These are phyloP conservation scores for Osmoderma eremita DNA, from an alignment of 2,888 invertebrate genomes.

Conservation along the genomic window DNA sequence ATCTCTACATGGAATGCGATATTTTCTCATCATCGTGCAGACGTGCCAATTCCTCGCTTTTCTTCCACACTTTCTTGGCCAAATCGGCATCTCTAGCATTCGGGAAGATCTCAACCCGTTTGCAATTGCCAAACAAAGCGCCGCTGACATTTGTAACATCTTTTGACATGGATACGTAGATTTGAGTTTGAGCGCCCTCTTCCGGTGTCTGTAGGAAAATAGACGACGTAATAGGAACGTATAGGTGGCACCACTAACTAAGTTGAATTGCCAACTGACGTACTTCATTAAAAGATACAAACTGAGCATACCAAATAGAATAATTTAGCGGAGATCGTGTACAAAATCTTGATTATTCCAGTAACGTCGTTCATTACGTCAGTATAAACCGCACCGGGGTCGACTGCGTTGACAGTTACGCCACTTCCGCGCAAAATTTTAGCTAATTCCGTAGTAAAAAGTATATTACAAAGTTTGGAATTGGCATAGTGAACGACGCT, in stretches of 20 bases:
- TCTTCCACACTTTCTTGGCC: conserved; percentile 84
- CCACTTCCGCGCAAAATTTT: conserved; percentile 48
- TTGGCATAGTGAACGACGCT: too few relatives aligned
- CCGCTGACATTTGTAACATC: conserved; percentile 77
- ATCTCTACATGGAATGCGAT: too few relatives aligned
- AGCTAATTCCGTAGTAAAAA: conserved; percentile 52
- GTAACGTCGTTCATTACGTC: conserved; percentile 19
- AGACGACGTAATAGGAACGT: background rate
- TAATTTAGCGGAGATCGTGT: too few relatives aligned
- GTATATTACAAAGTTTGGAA: conserved; percentile 53
- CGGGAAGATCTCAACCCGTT: conserved; percentile 69
- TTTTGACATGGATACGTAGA: conserved; percentile 80
- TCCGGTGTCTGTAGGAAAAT: conserved; percentile 73
- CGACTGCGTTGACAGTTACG: conserved; percentile 51
- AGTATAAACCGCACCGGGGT: conserved; percentile 53
- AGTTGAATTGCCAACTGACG: too few relatives aligned
- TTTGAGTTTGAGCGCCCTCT: conserved; percentile 84
- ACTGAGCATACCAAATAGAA: too few relatives aligned
- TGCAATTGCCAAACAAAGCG: conserved; percentile 84
- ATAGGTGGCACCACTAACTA: background rate
- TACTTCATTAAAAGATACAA: too few relatives aligned
- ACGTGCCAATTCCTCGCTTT: conserved; percentile 78
- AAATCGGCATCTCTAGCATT: conserved; percentile 72
- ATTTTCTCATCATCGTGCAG: conserved; percentile 70
- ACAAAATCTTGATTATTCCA: background rate